Percentiles rank a stretch among this genome's conserved stretches.
These are phyloP conservation scores for Drosophila anceps DNA, from an alignment of 2,888 invertebrate species.

Conservation along the genomic window DNA sequence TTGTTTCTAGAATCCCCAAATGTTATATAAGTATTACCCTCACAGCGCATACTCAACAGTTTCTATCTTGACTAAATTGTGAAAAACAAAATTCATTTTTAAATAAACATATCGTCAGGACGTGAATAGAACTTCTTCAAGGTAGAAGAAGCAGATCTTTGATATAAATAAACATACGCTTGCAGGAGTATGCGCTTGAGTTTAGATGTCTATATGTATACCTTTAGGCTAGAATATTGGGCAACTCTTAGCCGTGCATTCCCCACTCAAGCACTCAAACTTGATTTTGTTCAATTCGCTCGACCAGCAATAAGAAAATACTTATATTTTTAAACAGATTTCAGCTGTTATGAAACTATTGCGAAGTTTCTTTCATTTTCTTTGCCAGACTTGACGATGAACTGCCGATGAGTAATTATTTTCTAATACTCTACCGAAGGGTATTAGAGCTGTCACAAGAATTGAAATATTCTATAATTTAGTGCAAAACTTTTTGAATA, in stretches of 20 bases:
- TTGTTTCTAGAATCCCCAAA: too few species aligned
- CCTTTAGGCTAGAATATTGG: neutral
- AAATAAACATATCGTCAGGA: too few species aligned
- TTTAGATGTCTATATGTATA: too few species aligned
- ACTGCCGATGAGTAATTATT: neutral
- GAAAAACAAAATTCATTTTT: too few species aligned
- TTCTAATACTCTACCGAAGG: neutral
- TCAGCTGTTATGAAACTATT: constrained; percentile 4
- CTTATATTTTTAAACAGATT: neutral
- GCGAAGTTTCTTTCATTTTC: neutral
- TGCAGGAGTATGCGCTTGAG: too few species aligned
- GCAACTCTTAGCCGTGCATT: neutral
- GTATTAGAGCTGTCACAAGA: neutral
- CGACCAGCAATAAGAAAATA: neutral
- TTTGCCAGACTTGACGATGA: neutral
- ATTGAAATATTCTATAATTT: neutral
- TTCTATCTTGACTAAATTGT: too few species aligned
- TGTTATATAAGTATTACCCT: too few species aligned
- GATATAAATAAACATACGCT: neutral
- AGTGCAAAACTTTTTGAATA: too few species aligned
- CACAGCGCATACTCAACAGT: too few species aligned
- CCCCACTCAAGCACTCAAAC: neutral
- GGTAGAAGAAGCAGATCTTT: neutral
- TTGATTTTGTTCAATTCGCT: neutral
- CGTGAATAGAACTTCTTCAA: neutral